Conservation (phyloP, 2,113 vertebrate genomes). For the Macrotus californicus region DNA sequence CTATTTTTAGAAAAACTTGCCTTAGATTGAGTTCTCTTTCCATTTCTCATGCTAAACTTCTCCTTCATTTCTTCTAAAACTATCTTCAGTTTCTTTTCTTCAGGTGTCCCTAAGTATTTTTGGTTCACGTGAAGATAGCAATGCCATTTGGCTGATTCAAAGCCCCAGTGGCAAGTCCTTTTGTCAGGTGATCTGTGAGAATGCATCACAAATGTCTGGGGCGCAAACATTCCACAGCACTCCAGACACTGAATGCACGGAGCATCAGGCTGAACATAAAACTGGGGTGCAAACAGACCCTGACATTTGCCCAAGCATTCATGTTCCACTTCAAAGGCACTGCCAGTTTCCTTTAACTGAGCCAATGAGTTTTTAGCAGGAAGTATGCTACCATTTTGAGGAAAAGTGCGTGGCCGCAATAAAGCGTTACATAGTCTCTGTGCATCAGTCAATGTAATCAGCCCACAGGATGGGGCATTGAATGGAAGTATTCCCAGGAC, state of each 20-base stretch:
- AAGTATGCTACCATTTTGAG: slow-evolving; percentile 84
- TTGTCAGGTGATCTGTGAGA: slow-evolving; percentile 97
- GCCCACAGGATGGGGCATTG: slow-evolving; percentile 96
- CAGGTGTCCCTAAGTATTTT: slow-evolving; percentile 89
- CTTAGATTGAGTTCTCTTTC: slow-evolving; percentile 88
- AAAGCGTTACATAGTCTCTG: slow-evolving; percentile 96
- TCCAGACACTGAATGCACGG: slow-evolving; percentile 96
- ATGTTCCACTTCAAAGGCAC: slow-evolving; percentile 97
- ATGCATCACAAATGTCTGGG: slow-evolving; percentile 98
- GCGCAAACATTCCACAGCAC: slow-evolving; percentile 95
- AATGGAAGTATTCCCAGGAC: slow-evolving; percentile 97
- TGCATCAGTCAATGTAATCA: slow-evolving; percentile 96
- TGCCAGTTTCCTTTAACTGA: slow-evolving; percentile 90
- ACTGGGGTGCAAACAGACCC: slow-evolving; percentile 94
- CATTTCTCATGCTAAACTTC: slow-evolving; percentile 89
- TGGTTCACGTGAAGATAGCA: slow-evolving; percentile 96
- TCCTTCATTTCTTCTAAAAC: slow-evolving; percentile 96
- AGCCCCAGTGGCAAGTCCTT: slow-evolving; percentile 99
- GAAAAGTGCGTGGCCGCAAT: slow-evolving; percentile 88
- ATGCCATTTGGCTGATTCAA: slow-evolving; percentile 97
- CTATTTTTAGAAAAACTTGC: slow-evolving; percentile 79
- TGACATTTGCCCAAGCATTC: slow-evolving; percentile 98
- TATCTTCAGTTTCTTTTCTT: slow-evolving; percentile 88
- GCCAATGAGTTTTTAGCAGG: slow-evolving; percentile 83
- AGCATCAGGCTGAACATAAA: slow-evolving; percentile 92